Conservation (phyloP, 2,113 vertebrate genomes). For the Lampris megalopsis region DNA sequence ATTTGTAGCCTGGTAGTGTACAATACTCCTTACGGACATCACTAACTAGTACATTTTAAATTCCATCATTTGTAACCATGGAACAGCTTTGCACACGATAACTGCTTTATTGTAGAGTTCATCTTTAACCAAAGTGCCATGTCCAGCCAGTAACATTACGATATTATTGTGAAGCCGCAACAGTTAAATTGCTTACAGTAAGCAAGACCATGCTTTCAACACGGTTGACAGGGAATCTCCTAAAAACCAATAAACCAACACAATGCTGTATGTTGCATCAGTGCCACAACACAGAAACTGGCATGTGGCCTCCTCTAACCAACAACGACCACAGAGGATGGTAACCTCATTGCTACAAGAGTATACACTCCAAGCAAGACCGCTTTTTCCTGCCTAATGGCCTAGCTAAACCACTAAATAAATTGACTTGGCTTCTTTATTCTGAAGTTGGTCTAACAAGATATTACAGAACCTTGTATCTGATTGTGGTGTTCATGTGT, state of each 20-base stretch:
- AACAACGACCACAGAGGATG: neutral
- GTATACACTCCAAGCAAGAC: neutral
- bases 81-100: neutral
- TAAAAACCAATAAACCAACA: neutral
- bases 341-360: neutral
- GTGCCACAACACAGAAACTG: neutral
- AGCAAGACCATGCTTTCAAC: neutral
- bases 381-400: neutral
- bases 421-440: neutral
- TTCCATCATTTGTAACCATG: neutral
- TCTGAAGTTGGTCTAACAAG: neutral
- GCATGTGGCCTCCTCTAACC: slow-evolving; percentile 7
- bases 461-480: slow-evolving; percentile 1
- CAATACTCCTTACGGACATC: no score
- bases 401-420: neutral
- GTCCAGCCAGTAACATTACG: neutral
- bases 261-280: neutral
- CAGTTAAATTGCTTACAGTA: neutral
- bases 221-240: neutral
- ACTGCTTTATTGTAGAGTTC: neutral
- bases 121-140: neutral
- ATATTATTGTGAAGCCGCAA: neutral
- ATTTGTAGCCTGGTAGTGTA: no score
- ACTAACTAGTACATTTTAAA: no score
- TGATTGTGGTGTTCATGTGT: neutral